Evolutionary conservation across 2,797 vertebrate species (phyloP), one percentile per base, ranked within the genome.

Genomic region (Prunella strophiata): DNA sequence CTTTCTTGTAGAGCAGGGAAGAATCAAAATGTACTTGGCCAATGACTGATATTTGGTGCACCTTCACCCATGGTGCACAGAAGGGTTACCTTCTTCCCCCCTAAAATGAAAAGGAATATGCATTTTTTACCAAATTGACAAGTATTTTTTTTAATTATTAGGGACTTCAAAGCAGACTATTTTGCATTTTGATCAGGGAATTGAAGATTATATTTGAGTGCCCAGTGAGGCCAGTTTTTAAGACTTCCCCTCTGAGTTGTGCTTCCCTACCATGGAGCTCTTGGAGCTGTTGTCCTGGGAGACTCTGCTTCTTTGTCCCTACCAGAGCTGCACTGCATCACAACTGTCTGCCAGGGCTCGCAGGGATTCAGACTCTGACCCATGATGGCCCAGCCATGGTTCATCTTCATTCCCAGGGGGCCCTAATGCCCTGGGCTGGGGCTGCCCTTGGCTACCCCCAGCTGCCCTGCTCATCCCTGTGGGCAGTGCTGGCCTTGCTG

Each of bases 401-500:
- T 15, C 13, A 15, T 15, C 13, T 38, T 22, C 13, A 1, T 58
- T 62, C 19, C 43, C 40, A 30, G 10, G 6, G 12, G n/a, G n/a
- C n/a, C 11, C 19, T 1, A 1, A 5, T 26, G 9, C 32, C 14
- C 15, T 10, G 51, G 26, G 16, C 26, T 78, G 43, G 13, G 11
- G 20, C 13, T 82, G 48, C 22, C 10, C 22, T 40, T 7, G 6
- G 8, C 27, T 61, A 9, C 5, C 10, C 11, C 6, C 5, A 10
- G 18, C 21, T 47, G 13, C 27, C 26, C 26, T 38, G 14, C 2
- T 81, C 16, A 27, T 8, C 15, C 0, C 17, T 30, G 14, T 15
- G 23, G 15, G 17, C 1, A 3, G 25, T 26, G 25, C 12, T 1
- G 3, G 16, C 6, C 45, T 8, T 3, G 10, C 17, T 63, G 29